phyloP scores from a whole-genome alignment of 2,113 vertebrate species.

The Machaerirhynchus nigripectus region DNA sequence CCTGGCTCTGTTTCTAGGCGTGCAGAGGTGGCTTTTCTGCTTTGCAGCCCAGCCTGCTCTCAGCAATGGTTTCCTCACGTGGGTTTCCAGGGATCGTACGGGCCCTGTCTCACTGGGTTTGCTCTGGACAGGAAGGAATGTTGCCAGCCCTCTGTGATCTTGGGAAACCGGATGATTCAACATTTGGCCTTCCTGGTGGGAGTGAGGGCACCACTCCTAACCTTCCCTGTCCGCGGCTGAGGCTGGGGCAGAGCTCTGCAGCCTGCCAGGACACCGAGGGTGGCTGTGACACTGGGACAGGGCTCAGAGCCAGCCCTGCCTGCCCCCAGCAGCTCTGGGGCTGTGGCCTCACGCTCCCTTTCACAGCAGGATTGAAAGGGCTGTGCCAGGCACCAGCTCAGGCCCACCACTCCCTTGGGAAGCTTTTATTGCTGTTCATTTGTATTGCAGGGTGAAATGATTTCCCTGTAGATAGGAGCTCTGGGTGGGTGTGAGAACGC shows the following conservation, averaged over 20 bases:
- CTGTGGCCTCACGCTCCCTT: not conserved
- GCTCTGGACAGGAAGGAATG: not conserved
- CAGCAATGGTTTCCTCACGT: not conserved
- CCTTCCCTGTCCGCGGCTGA: not conserved
- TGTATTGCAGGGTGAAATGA: not conserved
- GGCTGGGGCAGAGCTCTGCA: not conserved
- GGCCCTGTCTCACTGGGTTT: not conserved
- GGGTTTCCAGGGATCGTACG: rapidly evolving
- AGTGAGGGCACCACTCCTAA: rapidly evolving
- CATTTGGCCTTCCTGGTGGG: not conserved
- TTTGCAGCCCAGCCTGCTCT: not conserved
- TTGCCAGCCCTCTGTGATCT: not conserved
- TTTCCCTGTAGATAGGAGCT: not conserved
- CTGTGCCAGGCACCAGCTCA: not conserved
- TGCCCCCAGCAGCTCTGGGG: not conserved
- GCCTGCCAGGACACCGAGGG: not conserved
- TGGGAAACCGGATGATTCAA: not conserved
- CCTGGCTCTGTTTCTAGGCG: not conserved
- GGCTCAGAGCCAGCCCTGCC: not conserved
- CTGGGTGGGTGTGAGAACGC: not conserved
- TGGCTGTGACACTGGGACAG: not conserved
- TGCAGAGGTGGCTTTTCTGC: not conserved
- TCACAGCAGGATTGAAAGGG: not conserved
- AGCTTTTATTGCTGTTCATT: not conserved
- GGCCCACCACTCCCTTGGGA: not conserved